A percentile compares a stretch with the other conserved stretches of the same genome.
Conservation (phyloP, 1,140 invertebrate species). For the Leptoteleia sp. region DNA sequence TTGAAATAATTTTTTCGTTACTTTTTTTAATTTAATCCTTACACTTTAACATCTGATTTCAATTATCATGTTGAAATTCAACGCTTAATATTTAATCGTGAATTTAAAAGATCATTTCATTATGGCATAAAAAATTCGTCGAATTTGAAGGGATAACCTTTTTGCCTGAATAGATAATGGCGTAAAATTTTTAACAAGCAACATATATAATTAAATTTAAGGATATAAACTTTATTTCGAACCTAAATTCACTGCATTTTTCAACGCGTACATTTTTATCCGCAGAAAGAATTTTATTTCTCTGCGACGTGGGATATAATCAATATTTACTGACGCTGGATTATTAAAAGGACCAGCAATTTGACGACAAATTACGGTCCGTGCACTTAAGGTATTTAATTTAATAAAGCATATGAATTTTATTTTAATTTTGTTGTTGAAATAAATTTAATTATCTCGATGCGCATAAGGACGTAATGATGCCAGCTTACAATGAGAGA, state of each 20-base stretch:
- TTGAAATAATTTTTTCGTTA: no score
- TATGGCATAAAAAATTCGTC: not conserved
- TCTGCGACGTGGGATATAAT: constrained; percentile 18
- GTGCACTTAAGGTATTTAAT: constrained; percentile 12
- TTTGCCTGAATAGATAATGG: not conserved
- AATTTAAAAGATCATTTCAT: not conserved
- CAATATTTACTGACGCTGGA: constrained; percentile 37
- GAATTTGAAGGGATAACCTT: not conserved
- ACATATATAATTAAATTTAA: constrained; percentile 20
- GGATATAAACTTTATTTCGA: constrained; percentile 12
- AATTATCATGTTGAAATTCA: no score
- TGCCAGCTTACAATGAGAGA: no score
- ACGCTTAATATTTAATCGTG: no score
- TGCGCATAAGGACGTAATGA: not conserved
- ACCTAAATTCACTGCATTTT: constrained; percentile 8
- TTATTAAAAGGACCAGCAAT: constrained; percentile 26
- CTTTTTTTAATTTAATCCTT: no score
- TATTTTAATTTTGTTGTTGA: not conserved
- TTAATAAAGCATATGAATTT: not conserved
- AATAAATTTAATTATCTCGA: not conserved
- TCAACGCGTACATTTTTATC: constrained; percentile 4
- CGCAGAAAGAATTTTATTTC: constrained; percentile 18
- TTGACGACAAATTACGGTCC: constrained; percentile 23
- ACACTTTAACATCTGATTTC: no score
- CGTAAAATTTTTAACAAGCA: not conserved